Base-by-base conservation (phyloP, 2,888 invertebrate genomes). In the Dione juno region DNA sequence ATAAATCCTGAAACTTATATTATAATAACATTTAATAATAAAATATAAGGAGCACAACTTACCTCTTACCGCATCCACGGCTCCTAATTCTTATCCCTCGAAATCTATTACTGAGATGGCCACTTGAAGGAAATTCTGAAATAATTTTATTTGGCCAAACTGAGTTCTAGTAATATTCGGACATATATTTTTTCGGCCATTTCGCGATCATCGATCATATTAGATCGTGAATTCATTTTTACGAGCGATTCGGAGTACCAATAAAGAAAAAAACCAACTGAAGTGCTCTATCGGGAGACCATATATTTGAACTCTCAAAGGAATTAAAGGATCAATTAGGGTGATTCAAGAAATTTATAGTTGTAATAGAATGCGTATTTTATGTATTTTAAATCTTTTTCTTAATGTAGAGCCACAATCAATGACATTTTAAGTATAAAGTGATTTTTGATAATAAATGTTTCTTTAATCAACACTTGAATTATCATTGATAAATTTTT, bases 211-310 rank as follows among this genome's bases (percentile, higher is more conserved):
- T 77, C 77, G 76, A 78, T 78, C 77, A 78, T 70, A 76, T 73
- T 71, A 73, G 75, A 73, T 69, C 64, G 64, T 75, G 76, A 77
- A 78, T 77, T 74, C 75, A 69, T 54, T 74, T 76, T 78, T 83
- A 82, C 79, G 81, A 75, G 76, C 77, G 80, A 81, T 81, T 77
- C 75, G 66, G 75, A 78, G 77, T 74, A 74, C 71, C 79, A 71
- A 83, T 85, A 84, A 83, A 84, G 81, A 82, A 82, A 81, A 57
- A 68, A 81, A 74, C 45, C 69, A 54, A 79, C 77, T 78, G 54
- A 48, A 73, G 76, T 73, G 73, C 70, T 63, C 41, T 66, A 53
- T 72, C 77, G 75, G 77, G 78, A 78, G 75, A 69, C 80, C 71
- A 79, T 71, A 58, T 52, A 50, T 50, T 52, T 37, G 37, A 52